phyloP scores from a whole-genome alignment of 2,797 vertebrate species.

The Orientallactaga sibirica region DNA sequence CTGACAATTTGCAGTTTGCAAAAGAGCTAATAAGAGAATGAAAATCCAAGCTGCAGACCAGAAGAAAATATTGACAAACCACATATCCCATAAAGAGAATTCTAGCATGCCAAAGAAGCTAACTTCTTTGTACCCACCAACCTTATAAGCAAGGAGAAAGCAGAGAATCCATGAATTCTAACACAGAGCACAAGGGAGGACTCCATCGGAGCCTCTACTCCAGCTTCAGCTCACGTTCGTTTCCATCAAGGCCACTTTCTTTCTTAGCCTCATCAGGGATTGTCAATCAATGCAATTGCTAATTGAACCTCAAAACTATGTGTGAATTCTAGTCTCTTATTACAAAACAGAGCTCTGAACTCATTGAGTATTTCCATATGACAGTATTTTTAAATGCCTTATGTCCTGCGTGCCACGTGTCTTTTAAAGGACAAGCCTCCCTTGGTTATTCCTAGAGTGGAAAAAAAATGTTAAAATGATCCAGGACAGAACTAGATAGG shows the following conservation, averaged over 20 bases:
- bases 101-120: neutral
- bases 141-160: neutral
- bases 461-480: constrained; percentile 22
- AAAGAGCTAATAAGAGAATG: constrained; percentile 34
- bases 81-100: neutral
- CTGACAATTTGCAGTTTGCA: neutral
- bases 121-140: neutral
- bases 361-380: neutral
- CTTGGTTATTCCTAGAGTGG: constrained; percentile 45
- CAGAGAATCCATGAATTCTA: neutral
- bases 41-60: neutral
- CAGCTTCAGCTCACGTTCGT: neutral
- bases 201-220: neutral
- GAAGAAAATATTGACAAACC: neutral
- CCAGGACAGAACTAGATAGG: neutral
- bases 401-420: neutral
- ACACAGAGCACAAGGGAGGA: neutral
- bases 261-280: neutral
- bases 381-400: neutral
- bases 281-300: constrained; percentile 12
- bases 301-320: neutral
- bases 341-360: neutral
- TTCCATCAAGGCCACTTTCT: neutral
- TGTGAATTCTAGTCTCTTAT: constrained; percentile 8
- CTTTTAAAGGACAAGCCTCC: constrained; percentile 30